Percentiles rank a stretch among this genome's conserved stretches.
Evolutionary conservation across 2,113 vertebrate genomes (phyloP).

Genomic region (Rhynchopsitta pachyrhyncha): DNA sequence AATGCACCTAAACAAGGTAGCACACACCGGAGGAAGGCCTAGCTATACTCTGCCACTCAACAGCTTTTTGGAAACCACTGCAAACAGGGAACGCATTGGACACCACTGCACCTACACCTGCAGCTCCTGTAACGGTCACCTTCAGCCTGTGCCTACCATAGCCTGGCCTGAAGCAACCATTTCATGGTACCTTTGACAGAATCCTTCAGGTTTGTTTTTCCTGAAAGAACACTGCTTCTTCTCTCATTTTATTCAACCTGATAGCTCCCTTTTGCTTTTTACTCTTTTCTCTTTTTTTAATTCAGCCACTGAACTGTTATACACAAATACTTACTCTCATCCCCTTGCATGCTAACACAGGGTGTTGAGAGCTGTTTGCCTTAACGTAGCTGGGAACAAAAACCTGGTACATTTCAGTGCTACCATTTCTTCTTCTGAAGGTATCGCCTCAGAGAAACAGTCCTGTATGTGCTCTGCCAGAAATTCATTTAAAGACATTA

Average conservation of each 20-base stretch:
- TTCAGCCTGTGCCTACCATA: not conserved
- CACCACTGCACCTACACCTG: not conserved
- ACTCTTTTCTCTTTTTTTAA: not conserved
- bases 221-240: not conserved
- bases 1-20: not conserved
- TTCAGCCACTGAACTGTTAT: not conserved
- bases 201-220: not conserved
- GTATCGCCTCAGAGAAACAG: not conserved
- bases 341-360: not conserved
- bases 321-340: not conserved
- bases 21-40: not conserved
- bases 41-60: not conserved
- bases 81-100: not conserved
- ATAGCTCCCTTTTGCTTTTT: not conserved
- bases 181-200: not conserved
- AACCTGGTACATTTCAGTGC: not conserved
- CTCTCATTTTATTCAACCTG: not conserved
- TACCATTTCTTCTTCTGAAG: not conserved
- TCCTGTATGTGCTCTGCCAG: not conserved
- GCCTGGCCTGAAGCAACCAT: not conserved
- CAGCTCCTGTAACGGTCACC: not conserved
- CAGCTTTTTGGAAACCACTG: not conserved
- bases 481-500: not conserved
- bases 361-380: not conserved
- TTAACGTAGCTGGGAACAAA: not conserved